phyloP scores from a whole-genome alignment of 2,797 vertebrate species.

The Menidia menidia region DNA sequence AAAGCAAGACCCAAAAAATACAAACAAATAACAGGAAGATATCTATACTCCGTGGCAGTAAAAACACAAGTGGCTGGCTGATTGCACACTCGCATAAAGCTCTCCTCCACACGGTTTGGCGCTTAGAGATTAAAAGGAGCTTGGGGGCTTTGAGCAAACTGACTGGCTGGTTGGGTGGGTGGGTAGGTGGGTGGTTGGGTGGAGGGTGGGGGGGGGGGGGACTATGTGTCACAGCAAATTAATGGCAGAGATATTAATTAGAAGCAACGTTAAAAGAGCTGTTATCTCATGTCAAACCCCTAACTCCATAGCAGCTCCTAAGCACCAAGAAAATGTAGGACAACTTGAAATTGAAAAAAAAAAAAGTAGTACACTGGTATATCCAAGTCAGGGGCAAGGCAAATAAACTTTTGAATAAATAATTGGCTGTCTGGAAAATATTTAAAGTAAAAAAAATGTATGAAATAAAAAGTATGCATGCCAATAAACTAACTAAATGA shows the following conservation, averaged over 20 bases:
- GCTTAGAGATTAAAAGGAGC: constrained; percentile 51
- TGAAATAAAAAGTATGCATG: constrained; percentile 22
- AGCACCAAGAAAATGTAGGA: constrained; percentile 66
- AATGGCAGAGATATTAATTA: constrained; percentile 81
- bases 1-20: constrained; percentile 5
- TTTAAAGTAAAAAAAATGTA: constrained; percentile 29
- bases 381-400: constrained; percentile 25
- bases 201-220: constrained; percentile 49
- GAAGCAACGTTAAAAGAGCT: constrained; percentile 75
- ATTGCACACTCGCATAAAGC: constrained; percentile 12
- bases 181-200: constrained; percentile 32
- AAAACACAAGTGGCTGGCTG: constrained; percentile 25
- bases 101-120: constrained; percentile 30
- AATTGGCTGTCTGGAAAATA: constrained; percentile 24
- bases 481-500: constrained; percentile 34
- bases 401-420: constrained; percentile 33
- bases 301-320: constrained; percentile 21
- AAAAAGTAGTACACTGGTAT: constrained; percentile 31
- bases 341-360: constrained; percentile 53
- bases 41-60: constrained; percentile 17
- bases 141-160: constrained; percentile 54
- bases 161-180: constrained; percentile 44
- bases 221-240: constrained; percentile 78
- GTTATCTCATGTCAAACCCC: constrained; percentile 64
- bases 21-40: constrained; percentile 15